Evolutionary conservation across 1,140 invertebrate genomes (phyloP).

Genomic region (Nymphalis io): DNA sequence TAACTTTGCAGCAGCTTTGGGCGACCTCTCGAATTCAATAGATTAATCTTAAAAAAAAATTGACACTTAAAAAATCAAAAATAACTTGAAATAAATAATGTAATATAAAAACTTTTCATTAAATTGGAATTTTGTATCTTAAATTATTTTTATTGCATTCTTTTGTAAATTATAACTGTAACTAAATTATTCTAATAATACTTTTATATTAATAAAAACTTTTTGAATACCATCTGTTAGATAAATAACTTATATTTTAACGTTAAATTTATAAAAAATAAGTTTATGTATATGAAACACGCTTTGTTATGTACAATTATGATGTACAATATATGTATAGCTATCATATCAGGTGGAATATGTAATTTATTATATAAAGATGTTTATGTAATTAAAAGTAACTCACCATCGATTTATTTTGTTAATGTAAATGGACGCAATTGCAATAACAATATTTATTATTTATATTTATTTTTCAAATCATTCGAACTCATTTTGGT

Average conservation of each 20-base stretch:
- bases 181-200: too few species aligned
- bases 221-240: slow-evolving; percentile 11
- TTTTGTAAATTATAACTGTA: too few species aligned
- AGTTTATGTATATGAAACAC: slow-evolving; percentile 24
- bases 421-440: slow-evolving; percentile 44
- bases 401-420: background rate
- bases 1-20: too few species aligned
- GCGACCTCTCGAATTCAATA: too few species aligned
- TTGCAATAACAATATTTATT: slow-evolving; percentile 50
- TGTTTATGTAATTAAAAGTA: slow-evolving; percentile 26
- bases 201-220: background rate
- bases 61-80: too few species aligned
- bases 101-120: too few species aligned
- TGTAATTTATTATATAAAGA: slow-evolving; percentile 3
- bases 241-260: slow-evolving; percentile 17
- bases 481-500: background rate
- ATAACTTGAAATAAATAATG: too few species aligned
- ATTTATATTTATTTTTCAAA: background rate
- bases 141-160: too few species aligned
- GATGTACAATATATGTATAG: slow-evolving; percentile 28
- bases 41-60: too few species aligned
- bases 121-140: too few species aligned
- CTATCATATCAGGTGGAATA: slow-evolving; percentile 36
- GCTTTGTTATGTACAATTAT: slow-evolving; percentile 36
- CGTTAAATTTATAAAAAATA: slow-evolving; percentile 13